phyloP scores from a whole-genome alignment of 2,113 vertebrate species.

The Forbesichthys agassizii region DNA sequence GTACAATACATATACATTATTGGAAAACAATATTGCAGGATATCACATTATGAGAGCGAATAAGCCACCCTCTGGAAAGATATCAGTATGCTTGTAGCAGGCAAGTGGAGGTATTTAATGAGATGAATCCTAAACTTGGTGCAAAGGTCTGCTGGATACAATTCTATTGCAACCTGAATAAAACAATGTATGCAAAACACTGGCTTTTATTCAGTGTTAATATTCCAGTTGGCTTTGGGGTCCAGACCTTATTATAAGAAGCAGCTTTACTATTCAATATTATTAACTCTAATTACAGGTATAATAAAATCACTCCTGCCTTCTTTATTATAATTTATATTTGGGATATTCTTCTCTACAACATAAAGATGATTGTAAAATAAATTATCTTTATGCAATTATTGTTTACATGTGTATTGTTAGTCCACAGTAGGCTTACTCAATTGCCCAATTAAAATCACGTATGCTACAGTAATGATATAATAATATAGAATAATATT shows the following conservation, averaged over 20 bases:
- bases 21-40: not conserved
- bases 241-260: not conserved
- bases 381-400: not conserved
- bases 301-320: no score
- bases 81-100: not conserved
- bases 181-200: constrained; percentile 6
- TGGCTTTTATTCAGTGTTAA: no score
- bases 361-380: not conserved
- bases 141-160: not conserved
- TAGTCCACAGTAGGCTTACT: no score
- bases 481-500: not conserved
- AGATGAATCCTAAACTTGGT: not conserved
- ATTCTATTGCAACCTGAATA: constrained; percentile 32
- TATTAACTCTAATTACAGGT: no score
- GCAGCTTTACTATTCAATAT: constrained; percentile 14
- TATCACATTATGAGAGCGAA: constrained; percentile 13
- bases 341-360: no score
- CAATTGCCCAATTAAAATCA: no score
- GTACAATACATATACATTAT: not conserved
- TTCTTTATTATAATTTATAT: no score
- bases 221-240: not conserved
- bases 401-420: no score
- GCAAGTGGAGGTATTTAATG: constrained; percentile 11
- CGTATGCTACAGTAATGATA: no score
- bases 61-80: constrained; percentile 9